Evolutionary conservation across 2,888 invertebrate species (phyloP).

Genomic region (Tricholauxania praeusta): DNA sequence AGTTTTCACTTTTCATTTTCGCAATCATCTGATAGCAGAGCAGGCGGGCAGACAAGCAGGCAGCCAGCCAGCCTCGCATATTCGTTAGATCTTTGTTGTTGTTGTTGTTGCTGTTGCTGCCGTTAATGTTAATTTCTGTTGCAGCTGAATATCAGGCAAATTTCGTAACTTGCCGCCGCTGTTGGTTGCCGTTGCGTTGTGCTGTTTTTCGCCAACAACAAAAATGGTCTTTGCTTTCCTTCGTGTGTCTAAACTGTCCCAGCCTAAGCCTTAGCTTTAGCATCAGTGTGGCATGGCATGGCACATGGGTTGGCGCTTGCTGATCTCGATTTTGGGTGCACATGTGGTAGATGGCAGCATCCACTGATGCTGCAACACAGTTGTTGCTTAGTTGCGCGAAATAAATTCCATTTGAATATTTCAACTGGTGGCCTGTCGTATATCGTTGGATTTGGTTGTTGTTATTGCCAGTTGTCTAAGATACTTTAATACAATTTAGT

Average conservation of each 20-base stretch:
- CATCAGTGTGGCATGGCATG: no score
- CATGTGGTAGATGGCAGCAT: conserved; percentile 8
- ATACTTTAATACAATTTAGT: no score
- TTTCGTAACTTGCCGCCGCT: conserved; percentile 4
- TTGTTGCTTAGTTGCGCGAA: background rate
- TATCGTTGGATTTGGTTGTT: no score
- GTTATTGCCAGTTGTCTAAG: no score
- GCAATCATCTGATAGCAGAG: conserved; percentile 15
- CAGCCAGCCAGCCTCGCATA: conserved; percentile 4
- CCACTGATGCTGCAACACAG: background rate
- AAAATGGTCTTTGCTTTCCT: no score
- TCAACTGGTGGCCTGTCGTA: conserved; percentile 1
- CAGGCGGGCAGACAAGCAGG: background rate
- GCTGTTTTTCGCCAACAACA: no score
- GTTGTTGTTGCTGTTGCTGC: no score
- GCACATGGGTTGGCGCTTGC: background rate
- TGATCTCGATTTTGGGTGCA: conserved; percentile 20
- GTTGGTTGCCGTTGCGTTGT: no score
- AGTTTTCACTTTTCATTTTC: conserved; percentile 29
- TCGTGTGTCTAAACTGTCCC: no score
- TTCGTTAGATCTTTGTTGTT: conserved; percentile 16
- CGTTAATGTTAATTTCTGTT: no score
- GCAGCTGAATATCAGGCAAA: conserved; percentile 19
- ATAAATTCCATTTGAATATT: conserved; percentile 24
- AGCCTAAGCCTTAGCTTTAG: no score